These are phyloP conservation scores for Colinus virginianus DNA, from an alignment of 2,113 vertebrate species.

Conservation along the genomic window DNA sequence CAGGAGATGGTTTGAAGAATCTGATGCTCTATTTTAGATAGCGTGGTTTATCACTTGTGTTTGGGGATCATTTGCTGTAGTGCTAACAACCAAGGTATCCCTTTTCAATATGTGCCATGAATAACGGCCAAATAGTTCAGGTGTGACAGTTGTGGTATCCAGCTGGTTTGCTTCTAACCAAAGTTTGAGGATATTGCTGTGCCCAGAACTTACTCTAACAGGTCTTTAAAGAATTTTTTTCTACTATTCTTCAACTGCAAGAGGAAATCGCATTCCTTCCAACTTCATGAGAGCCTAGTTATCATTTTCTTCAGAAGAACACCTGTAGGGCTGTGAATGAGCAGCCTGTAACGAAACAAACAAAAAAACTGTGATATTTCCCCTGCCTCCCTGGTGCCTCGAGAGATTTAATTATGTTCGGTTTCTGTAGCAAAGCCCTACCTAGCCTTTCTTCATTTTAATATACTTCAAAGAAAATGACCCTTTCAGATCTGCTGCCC, in stretches of 20 bases:
- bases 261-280: constrained; percentile 44
- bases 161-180: constrained; percentile 9
- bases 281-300: constrained; percentile 44
- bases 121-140: background rate
- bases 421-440: constrained; percentile 49
- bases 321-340: constrained; percentile 46
- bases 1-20: background rate
- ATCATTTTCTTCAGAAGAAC: constrained; percentile 32
- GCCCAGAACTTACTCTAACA: background rate
- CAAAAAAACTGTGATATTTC: constrained; percentile 6
- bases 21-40: background rate
- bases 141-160: background rate
- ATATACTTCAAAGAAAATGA: constrained; percentile 8
- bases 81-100: background rate
- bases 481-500: constrained; percentile 2
- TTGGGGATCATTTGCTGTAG: background rate
- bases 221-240: constrained; percentile 46
- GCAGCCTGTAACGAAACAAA: background rate
- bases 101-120: background rate
- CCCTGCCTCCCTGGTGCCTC: background rate
- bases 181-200: constrained; percentile 17
- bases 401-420: background rate
- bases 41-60: background rate
- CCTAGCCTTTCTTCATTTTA: constrained; percentile 69
- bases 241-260: constrained; percentile 46